Conservation (phyloP, 2,113 vertebrate species). For the Nyctibius bracteatus region DNA sequence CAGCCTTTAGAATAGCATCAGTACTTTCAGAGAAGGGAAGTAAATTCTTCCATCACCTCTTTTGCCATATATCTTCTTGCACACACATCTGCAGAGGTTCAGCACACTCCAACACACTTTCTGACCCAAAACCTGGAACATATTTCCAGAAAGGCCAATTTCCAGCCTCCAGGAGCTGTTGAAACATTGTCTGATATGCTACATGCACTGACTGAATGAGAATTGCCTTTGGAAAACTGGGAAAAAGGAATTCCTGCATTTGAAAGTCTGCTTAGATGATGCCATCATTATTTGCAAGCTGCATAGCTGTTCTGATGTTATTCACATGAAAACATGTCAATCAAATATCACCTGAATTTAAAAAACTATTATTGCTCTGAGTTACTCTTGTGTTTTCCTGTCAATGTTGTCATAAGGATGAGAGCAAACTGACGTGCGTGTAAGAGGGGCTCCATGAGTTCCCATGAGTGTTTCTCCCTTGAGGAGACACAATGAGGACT, state of each 20-base stretch:
- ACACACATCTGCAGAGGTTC: not conserved
- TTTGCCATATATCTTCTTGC: not conserved
- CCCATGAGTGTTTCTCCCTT: not conserved
- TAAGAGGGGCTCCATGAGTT: not conserved
- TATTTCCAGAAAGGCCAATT: not conserved
- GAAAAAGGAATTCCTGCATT: not conserved
- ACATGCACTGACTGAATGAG: not conserved
- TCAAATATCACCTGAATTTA: not conserved
- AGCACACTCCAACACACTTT: not conserved
- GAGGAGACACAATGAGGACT: rapidly evolving
- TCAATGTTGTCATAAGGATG: not conserved
- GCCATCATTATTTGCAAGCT: not conserved
- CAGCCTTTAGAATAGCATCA: not conserved
- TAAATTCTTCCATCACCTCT: not conserved
- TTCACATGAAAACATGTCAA: not conserved
- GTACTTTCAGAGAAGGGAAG: not conserved
- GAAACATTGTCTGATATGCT: not conserved
- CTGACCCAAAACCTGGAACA: not conserved
- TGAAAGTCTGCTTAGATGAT: not conserved
- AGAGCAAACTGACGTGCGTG: not conserved
- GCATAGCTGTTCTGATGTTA: not conserved
- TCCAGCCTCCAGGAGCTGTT: not conserved
- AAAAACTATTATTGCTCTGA: not conserved
- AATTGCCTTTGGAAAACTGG: not conserved
- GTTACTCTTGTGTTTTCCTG: not conserved